Evolutionary conservation across 2,113 vertebrate genomes (phyloP), one percentile per base, ranked within the genome.

Genomic region (Probosciger aterrimus): DNA sequence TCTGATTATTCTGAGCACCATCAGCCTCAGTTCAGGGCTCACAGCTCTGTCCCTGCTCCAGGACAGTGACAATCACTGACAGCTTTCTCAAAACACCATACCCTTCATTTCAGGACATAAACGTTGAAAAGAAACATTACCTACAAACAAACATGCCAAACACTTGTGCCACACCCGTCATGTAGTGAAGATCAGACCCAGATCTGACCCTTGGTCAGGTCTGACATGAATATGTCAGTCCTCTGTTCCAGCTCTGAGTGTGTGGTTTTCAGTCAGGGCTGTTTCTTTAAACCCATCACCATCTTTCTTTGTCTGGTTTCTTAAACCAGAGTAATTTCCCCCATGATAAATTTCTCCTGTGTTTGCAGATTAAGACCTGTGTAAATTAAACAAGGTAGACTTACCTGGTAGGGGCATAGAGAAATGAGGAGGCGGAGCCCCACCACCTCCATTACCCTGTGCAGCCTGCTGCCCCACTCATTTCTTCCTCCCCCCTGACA

Each of bases 301-400:
- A 68, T 60, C 47, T 82, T 84, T 60, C 53, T 60, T 41, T 39
- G 30, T 62, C 65, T 85, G 44, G 35, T 91, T 90, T 94, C 81
- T 82, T 73, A 88, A 91, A 89, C 14, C 24, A 69, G 16, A 86
- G 65, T 65, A 57, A 91, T 95, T 94, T 91, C 49, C 85, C 88
- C 74, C 70, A 85, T 77, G 64, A 92, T 67, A 92, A 87, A 87
- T 89, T 94, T 73, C 74, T 88, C 50, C 62, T 19, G 10, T n/a
- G 74, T 75, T 91, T 71, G 63, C 70, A 84, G 86, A 82, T 81
- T 62, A 84, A 50, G 30, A 63, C 65, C 64, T 52, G 41, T 63
- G 89, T 90, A 91, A 85, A 82, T 80, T 85, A 85, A 82, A 89
- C 20, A 89, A 71, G 50, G 30, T 68, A 27, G 39, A 39, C 37